Evolutionary conservation across 2,888 invertebrate species (phyloP), one percentile per base, ranked within the genome.

Genomic region (Prosopocoilus inquinatus): DNA sequence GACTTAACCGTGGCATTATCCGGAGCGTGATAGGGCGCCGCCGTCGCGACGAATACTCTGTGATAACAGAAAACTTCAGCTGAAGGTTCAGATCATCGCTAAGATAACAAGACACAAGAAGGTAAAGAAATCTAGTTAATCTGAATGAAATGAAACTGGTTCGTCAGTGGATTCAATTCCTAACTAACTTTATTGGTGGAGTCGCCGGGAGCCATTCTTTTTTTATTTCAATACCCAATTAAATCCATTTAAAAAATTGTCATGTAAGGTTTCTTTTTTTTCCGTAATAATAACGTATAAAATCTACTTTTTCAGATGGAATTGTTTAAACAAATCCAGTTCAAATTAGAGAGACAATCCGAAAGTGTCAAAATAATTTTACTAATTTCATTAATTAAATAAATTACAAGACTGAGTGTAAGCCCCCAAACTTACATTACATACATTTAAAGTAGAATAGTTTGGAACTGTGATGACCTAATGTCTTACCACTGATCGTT

Each of bases 1-100:
- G 70, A 64, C 78, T 79, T 60, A 80, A 67, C 39, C 81, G 74
- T 4, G 81, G 81, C 66, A 80, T 79, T 57, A 81, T 81, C 49
- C 75, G 73, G 60, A 81, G 63, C 28, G 81, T 80, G 67, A 81
- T 79, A 46, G 81, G 81, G 46, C 81, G 76, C 49, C 81, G 72
- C 45, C 79, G 72, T 45, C 80, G 75, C 38, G 76, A 63, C 34
- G 77, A 74, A 64, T 79, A 79, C 67, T 81, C 81, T 81, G 66
- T 11, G 72, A 73, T 15, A 3, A 4, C 9, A 52, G 34, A 50
- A 41, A 45, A 2, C 9, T 45, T 12, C 8, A 9, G 9, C 15
- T 12, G 16, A 9, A 2, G 32, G 13, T 13, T 34, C 15, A 44
- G 15, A 8, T 50, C 38, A 9, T 28, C 7, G 20, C 20, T 28